Evolutionary conservation across 2,113 vertebrate species (phyloP), one percentile per base, ranked within the genome.

Genomic region (Labrus mixtus): DNA sequence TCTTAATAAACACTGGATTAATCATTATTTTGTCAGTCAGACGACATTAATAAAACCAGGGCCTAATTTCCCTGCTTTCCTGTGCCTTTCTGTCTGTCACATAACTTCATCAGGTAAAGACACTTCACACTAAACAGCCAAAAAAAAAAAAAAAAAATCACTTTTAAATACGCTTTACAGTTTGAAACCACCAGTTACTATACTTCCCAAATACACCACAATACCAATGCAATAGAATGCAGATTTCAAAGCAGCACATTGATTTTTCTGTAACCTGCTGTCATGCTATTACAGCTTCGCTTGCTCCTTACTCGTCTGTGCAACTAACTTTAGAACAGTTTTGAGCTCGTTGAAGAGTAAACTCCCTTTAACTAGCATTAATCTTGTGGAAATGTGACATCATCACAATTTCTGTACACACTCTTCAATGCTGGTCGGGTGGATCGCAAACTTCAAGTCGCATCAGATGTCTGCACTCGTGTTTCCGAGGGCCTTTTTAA

Each of bases 141-240:
- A 4, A 48, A 48, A 48, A 29, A 33, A 3, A 33, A 3, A 33
- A 33, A 12, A 45, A 51, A 33, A 50, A 39, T 29, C 37, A 48
- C 25, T 50, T 59, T 65, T 68, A 43, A 37, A 65, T 46, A 41
- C 0, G 9, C 55, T 67, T 46, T 70, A 69, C 78, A 69, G 8
- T 73, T 76, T 73, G 8, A 22, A 73, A 36, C 62, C 63, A 87
- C 56, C 46, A 73, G 19, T 46, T 62, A 73, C 59, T 39, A 69
- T 25, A 85, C 72, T 72, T 54, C 72, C 65, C 60, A 81, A 76
- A 77, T 61, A 82, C 55, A 89, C 22, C 13, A 57, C 68, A 81
- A 78, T 5, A 19, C 37, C 17, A 13, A 85, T 22, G 43, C 56
- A 57, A 72, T 41, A 81, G 53, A 68, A 74, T 43, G 61, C 77